These are phyloP conservation scores for Thymelicus acteon DNA, from an alignment of 2,888 invertebrate genomes.

Conservation along the genomic window DNA sequence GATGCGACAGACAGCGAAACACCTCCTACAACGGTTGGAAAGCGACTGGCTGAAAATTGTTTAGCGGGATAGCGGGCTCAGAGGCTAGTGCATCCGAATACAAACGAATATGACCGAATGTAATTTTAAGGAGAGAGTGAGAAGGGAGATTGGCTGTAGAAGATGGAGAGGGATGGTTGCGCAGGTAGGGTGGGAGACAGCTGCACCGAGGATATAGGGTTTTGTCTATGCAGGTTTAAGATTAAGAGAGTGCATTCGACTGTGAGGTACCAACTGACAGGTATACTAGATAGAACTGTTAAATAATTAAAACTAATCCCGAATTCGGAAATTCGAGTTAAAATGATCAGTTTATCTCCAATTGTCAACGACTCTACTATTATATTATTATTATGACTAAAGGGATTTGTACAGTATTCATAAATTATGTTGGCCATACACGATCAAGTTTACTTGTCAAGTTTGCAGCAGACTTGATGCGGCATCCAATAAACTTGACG, in stretches of 20 bases:
- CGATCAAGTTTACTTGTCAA: too few species aligned
- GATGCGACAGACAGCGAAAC: constrained; percentile 62
- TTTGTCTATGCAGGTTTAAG: constrained; percentile 72
- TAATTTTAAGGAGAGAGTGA: constrained; percentile 75
- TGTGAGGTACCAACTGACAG: constrained; percentile 48
- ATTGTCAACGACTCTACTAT: too few species aligned
- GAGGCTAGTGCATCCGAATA: constrained; percentile 83
- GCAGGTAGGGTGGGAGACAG: constrained; percentile 73
- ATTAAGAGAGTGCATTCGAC: constrained; percentile 72
- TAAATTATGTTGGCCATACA: too few species aligned
- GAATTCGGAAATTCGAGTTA: too few species aligned
- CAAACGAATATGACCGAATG: constrained; percentile 80
- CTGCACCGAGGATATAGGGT: constrained; percentile 69
- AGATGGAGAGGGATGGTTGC: constrained; percentile 61
- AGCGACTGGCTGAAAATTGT: constrained; percentile 80
- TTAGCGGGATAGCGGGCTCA: constrained; percentile 78
- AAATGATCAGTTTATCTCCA: too few species aligned
- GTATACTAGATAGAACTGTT: constrained; percentile 12
- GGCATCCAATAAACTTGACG: too few species aligned
- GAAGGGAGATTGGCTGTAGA: constrained; percentile 57
- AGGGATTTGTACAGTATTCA: too few species aligned
- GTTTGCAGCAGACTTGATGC: too few species aligned
- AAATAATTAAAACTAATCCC: neutral
- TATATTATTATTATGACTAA: too few species aligned
- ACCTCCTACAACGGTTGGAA: constrained; percentile 69